Evolutionary conservation across 2,113 vertebrate species (phyloP), one percentile per base, ranked within the genome.

Genomic region (Paracanthobrama guichenoti): DNA sequence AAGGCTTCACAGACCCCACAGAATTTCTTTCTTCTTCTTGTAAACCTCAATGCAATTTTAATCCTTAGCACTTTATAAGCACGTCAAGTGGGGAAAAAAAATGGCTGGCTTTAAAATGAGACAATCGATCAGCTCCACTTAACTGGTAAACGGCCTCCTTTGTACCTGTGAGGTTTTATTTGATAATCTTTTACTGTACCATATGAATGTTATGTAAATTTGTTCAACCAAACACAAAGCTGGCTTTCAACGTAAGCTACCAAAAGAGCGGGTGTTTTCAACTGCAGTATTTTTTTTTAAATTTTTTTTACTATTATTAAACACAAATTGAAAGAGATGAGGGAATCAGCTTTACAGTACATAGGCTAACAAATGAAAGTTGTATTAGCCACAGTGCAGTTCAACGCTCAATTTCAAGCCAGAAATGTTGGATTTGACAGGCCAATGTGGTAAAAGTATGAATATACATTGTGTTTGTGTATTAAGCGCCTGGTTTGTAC

Each of bases 41-140:
- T 26, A 78, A 31, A 71, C 80, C 66, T 79, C 46, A 79, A 64
- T 39, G 42, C 31, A 69, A 50, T 53, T 79, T 44, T 44, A 50
- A 31, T 82, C 42, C 82, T 78, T 81, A 86, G 91, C 91, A 92
- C 91, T 92, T 91, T 91, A 92, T 84, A 82, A 48, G 66, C 75
- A 85, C 66, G 71, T 14, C 35, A 42, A 46, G 81, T 71, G 66
- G 42, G 85, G 79, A 69, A 46, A 71, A n/a, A 11, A 79, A 67
- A 64, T 64, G 77, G 57, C 39, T 78, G 77, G 75, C 60, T 79
- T 87, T 87, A 75, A 86, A 85, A 75, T 28, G 64, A 83, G 81
- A 88, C 87, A 87, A 86, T 91, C 87, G 72, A 26, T 67, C 42
- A 11, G 77, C 66, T 60, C 74, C 31, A 62, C 12, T 81, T 59